Evolutionary conservation across 2,113 vertebrate genomes (phyloP), one percentile per base, ranked within the genome.

Genomic region (Lepus timidus): DNA sequence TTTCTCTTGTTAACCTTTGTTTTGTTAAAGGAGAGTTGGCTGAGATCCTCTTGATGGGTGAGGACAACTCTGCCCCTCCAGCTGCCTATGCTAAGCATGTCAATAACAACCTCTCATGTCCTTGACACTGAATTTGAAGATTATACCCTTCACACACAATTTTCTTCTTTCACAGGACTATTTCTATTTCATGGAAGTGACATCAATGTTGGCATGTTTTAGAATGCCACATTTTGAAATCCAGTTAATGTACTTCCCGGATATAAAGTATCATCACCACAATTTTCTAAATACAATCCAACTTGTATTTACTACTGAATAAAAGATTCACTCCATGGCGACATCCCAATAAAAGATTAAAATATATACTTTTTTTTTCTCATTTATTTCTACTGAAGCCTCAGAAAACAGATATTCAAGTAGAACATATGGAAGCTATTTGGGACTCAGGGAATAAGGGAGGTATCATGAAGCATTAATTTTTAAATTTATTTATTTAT

Each of bases 401-500:
- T 83, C 49, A 78, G 61, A 85, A 89, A 85, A 90, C 9, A 74
- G 9, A 39, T n/a, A 88, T 88, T 82, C 29, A 85, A 80, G 29
- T 0, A 96, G 31, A 93, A 84, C 44, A 88, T 39, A 95, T 2
- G 55, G 52, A 81, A 95, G 79, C 22, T 64, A 93, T 80, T 76
- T 86, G 39, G 4, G 2, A 95, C 92, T 82, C 22, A 92, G 52
- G 85, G 74, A 90, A 65, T 83, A 96, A 82, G 29, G 10, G 94
- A 4, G 25, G 52, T 49, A 92, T 85, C 55, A 11, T 58, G 14
- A 58, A 58, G 55, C 55, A 58, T 58, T 58, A 58, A 58, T 58
- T 58, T 58, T 58, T 17, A 58, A 58, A 17, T 58, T 58, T 19
- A 58, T 58, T 58, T 58, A 58, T 58, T 58, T 58, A 58, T 58